phyloP scores from a whole-genome alignment of 2,888 invertebrate species.

The Eupithecia insigniata region DNA sequence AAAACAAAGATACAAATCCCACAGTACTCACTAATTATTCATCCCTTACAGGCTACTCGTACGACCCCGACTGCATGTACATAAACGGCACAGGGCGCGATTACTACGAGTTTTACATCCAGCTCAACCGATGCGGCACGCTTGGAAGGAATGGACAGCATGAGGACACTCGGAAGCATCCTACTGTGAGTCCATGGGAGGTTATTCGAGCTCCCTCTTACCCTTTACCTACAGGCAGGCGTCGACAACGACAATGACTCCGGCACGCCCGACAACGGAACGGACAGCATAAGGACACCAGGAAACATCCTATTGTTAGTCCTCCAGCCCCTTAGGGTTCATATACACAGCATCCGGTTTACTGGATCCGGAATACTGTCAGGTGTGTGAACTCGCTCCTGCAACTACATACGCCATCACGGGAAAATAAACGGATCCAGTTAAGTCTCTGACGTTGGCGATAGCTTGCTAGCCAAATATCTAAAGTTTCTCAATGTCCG shows the following conservation, averaged over 20 bases:
- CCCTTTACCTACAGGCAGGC: too few species aligned
- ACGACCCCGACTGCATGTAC: constrained; percentile 97
- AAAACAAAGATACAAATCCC: background rate
- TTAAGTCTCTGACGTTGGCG: too few species aligned
- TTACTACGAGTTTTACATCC: constrained; percentile 97
- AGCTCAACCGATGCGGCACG: constrained; percentile 95
- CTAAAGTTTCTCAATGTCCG: too few species aligned
- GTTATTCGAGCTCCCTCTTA: background rate
- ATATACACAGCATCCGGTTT: too few species aligned
- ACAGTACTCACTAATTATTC: background rate
- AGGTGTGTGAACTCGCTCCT: too few species aligned
- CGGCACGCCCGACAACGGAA: constrained; percentile 93
- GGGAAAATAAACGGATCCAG: too few species aligned
- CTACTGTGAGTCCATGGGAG: constrained; percentile 86
- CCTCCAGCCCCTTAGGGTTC: too few species aligned
- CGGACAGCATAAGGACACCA: constrained; percentile 92
- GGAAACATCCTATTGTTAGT: constrained; percentile 93
- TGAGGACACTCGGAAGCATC: constrained; percentile 92
- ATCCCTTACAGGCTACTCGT: constrained; percentile 89
- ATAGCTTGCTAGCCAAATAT: too few species aligned
- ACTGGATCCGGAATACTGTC: too few species aligned
- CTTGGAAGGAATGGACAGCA: constrained; percentile 94
- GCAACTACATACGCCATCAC: too few species aligned
- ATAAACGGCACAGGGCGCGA: constrained; percentile 96
- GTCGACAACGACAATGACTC: too few species aligned